These are phyloP conservation scores for Brachionichthys hirsutus DNA, from an alignment of 2,113 vertebrate genomes.

Conservation along the genomic window DNA sequence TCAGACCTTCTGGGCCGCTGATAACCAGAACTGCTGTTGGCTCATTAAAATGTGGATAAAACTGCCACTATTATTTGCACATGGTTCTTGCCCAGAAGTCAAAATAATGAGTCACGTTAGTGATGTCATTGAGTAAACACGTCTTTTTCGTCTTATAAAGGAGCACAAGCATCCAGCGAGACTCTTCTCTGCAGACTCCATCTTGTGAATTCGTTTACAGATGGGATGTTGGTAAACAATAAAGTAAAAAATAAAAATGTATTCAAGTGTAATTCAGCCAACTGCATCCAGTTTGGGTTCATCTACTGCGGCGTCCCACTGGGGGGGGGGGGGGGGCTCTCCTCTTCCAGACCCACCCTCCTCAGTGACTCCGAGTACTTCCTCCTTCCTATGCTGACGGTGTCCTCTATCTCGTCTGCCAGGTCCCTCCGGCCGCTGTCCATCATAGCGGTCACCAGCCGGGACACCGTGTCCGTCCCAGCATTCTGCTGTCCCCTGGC, in stretches of 20 bases:
- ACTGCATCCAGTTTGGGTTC: constrained; percentile 44
- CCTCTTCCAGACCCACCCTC: constrained; percentile 82
- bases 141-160: neutral
- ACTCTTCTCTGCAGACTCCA: constrained; percentile 8
- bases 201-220: constrained; percentile 5
- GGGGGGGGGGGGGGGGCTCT: constrained; percentile 26
- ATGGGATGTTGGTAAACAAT: constrained; percentile 36
- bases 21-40: too few relatives aligned
- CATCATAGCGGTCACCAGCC: constrained; percentile 82
- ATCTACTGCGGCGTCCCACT: constrained; percentile 50
- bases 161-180: neutral
- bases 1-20: too few relatives aligned
- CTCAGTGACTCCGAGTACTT: constrained; percentile 88
- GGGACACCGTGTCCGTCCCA: constrained; percentile 77
- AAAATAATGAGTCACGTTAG: too few relatives aligned
- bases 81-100: too few relatives aligned
- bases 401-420: constrained; percentile 85
- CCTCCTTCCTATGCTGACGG: constrained; percentile 83
- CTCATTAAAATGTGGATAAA: too few relatives aligned
- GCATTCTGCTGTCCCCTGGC: constrained; percentile 80
- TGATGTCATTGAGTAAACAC: too few relatives aligned
- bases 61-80: too few relatives aligned
- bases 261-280: constrained; percentile 55
- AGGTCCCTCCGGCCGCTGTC: constrained; percentile 86
- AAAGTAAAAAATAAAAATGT: too few relatives aligned